Conservation (phyloP, 2,113 vertebrate genomes). For the Alosa alosa region DNA sequence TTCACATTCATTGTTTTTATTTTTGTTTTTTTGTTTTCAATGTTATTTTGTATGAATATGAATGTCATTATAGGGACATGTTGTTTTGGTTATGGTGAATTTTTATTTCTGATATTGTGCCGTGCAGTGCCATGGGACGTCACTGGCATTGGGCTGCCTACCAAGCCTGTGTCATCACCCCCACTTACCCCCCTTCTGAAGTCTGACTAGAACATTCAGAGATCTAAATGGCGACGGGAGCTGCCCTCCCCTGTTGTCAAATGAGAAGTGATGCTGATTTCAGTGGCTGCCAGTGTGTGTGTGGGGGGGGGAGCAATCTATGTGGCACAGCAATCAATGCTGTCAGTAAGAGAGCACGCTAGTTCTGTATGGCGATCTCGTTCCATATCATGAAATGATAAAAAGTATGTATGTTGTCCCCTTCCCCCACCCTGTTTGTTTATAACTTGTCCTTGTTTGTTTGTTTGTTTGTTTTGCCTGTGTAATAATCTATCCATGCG, state of each 20-base stretch:
- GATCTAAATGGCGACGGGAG: too few species aligned
- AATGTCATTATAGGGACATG: background rate
- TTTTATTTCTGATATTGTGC: background rate
- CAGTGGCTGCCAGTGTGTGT: too few species aligned
- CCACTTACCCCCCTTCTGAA: too few species aligned
- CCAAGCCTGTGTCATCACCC: background rate
- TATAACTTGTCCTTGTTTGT: slow-evolving; percentile 25
- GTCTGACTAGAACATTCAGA: too few species aligned
- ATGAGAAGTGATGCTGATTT: too few species aligned
- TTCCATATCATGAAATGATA: background rate
- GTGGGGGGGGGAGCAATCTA: too few species aligned
- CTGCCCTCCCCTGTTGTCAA: too few species aligned
- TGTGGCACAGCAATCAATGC: background rate
- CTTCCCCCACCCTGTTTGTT: slow-evolving; percentile 10
- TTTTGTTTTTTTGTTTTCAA: slow-evolving; percentile 42
- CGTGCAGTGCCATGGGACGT: background rate
- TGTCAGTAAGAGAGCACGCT: background rate
- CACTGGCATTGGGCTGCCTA: background rate
- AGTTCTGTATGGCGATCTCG: background rate
- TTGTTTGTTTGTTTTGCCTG: background rate
- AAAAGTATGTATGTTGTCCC: background rate
- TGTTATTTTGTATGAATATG: background rate
- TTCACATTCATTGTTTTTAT: background rate
- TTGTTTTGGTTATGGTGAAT: background rate
- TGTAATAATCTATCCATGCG: slow-evolving; percentile 52